phyloP scores from a whole-genome alignment of 2,797 vertebrate genomes.

The Triplophysa bombifrons region DNA sequence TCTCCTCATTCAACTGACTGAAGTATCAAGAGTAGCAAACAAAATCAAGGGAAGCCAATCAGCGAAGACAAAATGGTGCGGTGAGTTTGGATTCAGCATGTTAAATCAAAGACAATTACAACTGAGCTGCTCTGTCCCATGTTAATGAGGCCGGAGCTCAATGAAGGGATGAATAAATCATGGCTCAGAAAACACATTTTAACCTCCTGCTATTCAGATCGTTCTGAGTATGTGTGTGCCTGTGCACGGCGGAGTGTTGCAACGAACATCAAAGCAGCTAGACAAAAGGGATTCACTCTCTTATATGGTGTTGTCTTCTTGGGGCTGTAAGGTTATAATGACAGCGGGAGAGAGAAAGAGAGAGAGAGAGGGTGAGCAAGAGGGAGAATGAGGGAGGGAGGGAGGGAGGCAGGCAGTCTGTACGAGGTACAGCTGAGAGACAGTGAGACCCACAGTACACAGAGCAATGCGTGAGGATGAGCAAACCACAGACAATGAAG shows the following conservation, averaged over 20 bases:
- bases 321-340: constrained; percentile 57
- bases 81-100: constrained; percentile 56
- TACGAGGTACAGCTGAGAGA: constrained; percentile 20
- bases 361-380: constrained; percentile 24
- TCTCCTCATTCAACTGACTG: constrained; percentile 28
- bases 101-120: constrained; percentile 78
- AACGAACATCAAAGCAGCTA: constrained; percentile 66
- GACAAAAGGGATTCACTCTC: constrained; percentile 65
- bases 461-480: constrained; percentile 8
- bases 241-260: constrained; percentile 55
- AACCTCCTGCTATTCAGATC: constrained; percentile 59
- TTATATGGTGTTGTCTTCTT: constrained; percentile 57
- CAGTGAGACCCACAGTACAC: constrained; percentile 18
- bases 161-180: constrained; percentile 76
- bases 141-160: constrained; percentile 72
- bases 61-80: constrained; percentile 39
- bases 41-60: constrained; percentile 16
- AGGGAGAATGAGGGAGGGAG: constrained; percentile 60
- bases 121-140: constrained; percentile 70
- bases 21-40: constrained; percentile 19
- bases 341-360: constrained; percentile 56
- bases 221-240: constrained; percentile 43
- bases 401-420: constrained; percentile 24
- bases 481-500: constrained; percentile 14
- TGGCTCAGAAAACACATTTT: constrained; percentile 69